Conservation (phyloP, 2,113 vertebrate genomes). For the Galemys pyrenaicus region DNA sequence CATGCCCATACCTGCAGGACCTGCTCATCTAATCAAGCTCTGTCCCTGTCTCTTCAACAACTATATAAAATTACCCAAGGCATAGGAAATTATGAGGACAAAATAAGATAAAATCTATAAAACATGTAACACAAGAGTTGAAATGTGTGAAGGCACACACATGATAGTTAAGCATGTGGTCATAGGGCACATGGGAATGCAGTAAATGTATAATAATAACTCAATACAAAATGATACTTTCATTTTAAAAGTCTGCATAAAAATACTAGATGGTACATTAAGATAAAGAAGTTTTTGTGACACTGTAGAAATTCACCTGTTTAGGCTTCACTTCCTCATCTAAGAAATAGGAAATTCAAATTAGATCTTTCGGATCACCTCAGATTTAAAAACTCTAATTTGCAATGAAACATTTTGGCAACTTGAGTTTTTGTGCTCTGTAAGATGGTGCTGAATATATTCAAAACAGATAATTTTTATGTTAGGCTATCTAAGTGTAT, state of each 20-base stretch:
- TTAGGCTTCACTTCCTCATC: neutral
- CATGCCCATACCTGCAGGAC: neutral
- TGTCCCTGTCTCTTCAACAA: neutral
- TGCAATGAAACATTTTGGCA: neutral
- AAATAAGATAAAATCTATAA: neutral
- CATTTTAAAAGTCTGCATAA: too few species aligned
- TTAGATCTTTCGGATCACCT: neutral
- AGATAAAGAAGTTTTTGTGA: neutral
- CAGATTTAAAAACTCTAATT: neutral
- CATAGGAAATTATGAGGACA: neutral
- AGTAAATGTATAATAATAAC: neutral
- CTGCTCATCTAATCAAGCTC: neutral
- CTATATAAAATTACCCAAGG: neutral
- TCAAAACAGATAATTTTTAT: neutral
- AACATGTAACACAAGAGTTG: neutral
- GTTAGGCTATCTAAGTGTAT: neutral
- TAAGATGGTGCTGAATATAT: neutral
- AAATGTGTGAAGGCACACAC: neutral
- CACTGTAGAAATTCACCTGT: neutral
- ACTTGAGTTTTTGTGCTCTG: neutral
- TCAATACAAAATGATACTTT: neutral
- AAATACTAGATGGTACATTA: neutral
- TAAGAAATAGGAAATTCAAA: neutral
- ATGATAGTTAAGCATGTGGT: accelerated
- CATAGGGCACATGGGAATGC: neutral